Conservation (phyloP, 2,113 vertebrate genomes). For the Panurus biarmicus region DNA sequence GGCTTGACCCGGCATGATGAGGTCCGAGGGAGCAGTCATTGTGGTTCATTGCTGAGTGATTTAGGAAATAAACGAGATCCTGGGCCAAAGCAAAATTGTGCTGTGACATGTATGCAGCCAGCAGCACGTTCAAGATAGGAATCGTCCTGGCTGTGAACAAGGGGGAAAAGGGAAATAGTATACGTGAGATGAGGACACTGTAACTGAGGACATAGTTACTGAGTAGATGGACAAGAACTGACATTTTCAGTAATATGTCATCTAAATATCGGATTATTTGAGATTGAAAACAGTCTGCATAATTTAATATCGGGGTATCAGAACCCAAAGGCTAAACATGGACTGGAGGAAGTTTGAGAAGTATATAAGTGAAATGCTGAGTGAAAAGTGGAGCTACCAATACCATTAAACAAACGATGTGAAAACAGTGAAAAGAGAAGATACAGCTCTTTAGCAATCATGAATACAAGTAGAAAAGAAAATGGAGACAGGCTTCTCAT, state of each 20-base stretch:
- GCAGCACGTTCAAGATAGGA: background rate
- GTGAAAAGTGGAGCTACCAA: background rate
- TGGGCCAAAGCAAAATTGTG: background rate
- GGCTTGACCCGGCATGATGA: background rate
- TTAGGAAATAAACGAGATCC: background rate
- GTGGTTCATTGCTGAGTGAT: background rate
- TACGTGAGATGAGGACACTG: background rate
- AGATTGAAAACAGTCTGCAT: background rate
- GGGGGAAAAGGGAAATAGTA: background rate
- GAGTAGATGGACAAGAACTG: background rate
- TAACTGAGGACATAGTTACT: background rate
- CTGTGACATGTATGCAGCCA: background rate
- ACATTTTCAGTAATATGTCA: background rate
- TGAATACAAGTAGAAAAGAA: background rate
- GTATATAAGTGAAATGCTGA: background rate
- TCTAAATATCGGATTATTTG: background rate
- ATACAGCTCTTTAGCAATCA: background rate
- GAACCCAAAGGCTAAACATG: background rate
- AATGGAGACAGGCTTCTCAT: background rate
- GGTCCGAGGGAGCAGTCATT: background rate
- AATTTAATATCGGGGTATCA: background rate
- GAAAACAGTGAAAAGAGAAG: background rate
- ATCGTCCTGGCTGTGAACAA: background rate
- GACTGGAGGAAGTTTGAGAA: background rate
- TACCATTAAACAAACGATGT: background rate